Evolutionary conservation across 2,113 vertebrate genomes (phyloP).

Genomic region (Himantopus leucocephalus): DNA sequence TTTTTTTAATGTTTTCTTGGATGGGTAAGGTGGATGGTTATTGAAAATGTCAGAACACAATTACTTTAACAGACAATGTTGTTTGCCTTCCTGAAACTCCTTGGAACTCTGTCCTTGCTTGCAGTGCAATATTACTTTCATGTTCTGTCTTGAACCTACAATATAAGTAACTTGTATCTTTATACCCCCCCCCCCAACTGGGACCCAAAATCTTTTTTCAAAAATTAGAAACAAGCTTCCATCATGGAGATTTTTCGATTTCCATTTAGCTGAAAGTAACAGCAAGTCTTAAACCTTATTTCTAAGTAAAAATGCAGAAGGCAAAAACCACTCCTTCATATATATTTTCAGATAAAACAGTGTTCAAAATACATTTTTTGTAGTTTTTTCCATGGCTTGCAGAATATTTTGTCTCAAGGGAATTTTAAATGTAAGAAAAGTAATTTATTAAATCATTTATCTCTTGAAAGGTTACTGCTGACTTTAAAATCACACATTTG

Average conservation of each 20-base stretch:
- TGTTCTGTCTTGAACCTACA: background rate
- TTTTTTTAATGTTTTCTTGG: background rate
- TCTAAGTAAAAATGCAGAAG: background rate
- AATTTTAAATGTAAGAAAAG: background rate
- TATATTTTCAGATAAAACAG: background rate
- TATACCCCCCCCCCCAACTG: background rate
- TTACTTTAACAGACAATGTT: background rate
- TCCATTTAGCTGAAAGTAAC: background rate
- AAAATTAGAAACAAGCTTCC: background rate
- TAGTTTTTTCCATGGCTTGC: background rate
- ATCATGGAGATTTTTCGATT: background rate
- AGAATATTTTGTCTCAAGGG: background rate
- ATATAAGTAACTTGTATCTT: background rate
- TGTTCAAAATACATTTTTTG: background rate
- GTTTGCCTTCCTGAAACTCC: slow-evolving; percentile 3
- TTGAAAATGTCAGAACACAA: background rate
- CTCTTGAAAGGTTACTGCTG: slow-evolving; percentile 21
- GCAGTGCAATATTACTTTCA: background rate
- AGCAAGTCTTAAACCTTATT: background rate
- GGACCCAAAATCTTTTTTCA: background rate
- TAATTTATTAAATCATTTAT: slow-evolving; percentile 47
- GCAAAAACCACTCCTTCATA: background rate
- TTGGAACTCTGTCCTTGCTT: background rate
- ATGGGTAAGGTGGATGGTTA: background rate
- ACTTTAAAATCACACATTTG: background rate